phyloP scores from a whole-genome alignment of 2,113 vertebrate genomes.

The Myotis yumanensis region DNA sequence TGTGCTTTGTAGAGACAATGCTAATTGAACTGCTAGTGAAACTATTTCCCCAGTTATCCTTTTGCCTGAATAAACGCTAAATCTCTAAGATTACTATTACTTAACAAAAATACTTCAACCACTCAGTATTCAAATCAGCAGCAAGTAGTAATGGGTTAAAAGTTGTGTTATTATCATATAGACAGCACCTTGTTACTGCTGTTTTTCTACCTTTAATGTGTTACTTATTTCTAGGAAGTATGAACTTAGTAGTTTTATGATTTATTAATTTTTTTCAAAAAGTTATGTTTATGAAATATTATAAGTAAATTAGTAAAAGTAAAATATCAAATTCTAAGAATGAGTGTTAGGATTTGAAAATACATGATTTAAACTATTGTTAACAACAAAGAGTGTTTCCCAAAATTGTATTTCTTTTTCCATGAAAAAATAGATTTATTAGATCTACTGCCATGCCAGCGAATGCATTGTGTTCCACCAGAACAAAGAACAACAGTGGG shows the following conservation, averaged over 20 bases:
- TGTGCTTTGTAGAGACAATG: background rate
- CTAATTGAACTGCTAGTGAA: background rate
- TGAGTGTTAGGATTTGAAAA: background rate
- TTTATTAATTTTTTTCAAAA: background rate
- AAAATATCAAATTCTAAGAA: background rate
- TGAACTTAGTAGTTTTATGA: constrained; percentile 3
- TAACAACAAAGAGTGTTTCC: background rate
- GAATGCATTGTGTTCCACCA: background rate
- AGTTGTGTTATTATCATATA: background rate
- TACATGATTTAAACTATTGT: constrained; percentile 24
- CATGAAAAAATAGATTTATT: constrained; percentile 47
- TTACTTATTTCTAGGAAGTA: background rate
- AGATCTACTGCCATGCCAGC: background rate
- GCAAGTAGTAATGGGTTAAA: background rate
- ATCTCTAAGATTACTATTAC: background rate
- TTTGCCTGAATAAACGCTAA: background rate
- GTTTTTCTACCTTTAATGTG: background rate
- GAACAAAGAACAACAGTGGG: constrained; percentile 1
- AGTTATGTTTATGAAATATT: background rate
- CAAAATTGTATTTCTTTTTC: constrained; percentile 38
- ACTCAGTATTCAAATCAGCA: background rate
- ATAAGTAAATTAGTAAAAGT: background rate
- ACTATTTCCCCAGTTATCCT: background rate
- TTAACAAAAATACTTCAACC: constrained; percentile 41
- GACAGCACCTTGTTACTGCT: background rate